phyloP scores from a whole-genome alignment of 2,113 vertebrate genomes.

The Callochromis pleurospilus region DNA sequence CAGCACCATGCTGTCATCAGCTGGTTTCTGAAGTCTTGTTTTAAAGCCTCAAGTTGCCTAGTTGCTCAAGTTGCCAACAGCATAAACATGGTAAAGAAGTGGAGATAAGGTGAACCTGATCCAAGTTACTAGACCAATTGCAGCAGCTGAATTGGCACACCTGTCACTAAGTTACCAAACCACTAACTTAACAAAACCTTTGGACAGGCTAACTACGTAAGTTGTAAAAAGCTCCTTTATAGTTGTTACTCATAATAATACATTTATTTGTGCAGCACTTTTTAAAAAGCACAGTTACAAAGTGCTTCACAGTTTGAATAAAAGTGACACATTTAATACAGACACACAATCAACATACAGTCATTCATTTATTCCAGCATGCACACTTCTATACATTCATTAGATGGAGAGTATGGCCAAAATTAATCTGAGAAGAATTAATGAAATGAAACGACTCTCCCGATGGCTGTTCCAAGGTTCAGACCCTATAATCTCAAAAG shows the following conservation, averaged over 20 bases:
- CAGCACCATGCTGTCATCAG: background rate
- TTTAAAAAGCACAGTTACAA: background rate
- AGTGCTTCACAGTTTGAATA: background rate
- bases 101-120: background rate
- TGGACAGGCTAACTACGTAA: background rate
- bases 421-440: rapidly evolving
- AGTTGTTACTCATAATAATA: background rate
- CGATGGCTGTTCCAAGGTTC: background rate
- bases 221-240: rapidly evolving
- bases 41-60: background rate
- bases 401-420: background rate
- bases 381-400: background rate
- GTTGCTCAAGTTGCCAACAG: background rate
- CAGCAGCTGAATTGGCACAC: rapidly evolving
- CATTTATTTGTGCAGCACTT: background rate
- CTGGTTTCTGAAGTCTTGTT: background rate
- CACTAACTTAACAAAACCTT: background rate
- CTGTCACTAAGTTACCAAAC: background rate
- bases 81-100: background rate
- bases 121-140: background rate
- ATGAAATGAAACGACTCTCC: background rate
- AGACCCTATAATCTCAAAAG: background rate
- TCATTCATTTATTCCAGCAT: background rate
- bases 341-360: background rate
- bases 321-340: background rate